Evolutionary conservation across 2,113 vertebrate species (phyloP).

Genomic region (Tachycineta bicolor): DNA sequence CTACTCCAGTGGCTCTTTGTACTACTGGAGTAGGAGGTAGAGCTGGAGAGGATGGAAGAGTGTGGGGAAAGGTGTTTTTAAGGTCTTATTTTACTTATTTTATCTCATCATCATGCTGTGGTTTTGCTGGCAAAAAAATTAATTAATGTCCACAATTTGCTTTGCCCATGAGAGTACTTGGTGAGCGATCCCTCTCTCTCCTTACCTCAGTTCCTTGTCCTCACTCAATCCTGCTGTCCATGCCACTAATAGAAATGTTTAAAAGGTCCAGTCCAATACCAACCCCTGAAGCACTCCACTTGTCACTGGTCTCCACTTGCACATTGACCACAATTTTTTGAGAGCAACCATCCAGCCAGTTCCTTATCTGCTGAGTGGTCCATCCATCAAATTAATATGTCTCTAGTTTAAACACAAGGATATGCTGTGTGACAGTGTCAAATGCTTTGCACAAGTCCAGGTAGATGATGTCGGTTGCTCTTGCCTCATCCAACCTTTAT

Average conservation of each 20-base stretch:
- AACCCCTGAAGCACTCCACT: too few species aligned
- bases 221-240: background rate
- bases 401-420: background rate
- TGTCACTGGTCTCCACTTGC: background rate
- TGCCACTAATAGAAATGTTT: background rate
- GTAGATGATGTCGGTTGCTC: rapidly evolving
- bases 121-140: background rate
- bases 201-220: background rate
- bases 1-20: background rate
- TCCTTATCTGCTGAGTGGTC: background rate
- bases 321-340: background rate
- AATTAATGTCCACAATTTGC: background rate
- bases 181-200: background rate
- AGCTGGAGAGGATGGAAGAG: background rate
- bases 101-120: background rate
- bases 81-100: background rate
- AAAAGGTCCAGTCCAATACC: rapidly evolving
- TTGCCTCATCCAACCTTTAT: background rate
- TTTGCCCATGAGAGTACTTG: background rate
- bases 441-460: background rate
- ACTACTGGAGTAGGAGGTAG: background rate
- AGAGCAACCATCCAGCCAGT: background rate
- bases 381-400: background rate
- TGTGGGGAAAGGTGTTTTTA: background rate
- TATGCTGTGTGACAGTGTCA: background rate